A percentile compares a stretch with the other conserved stretches of the same genome.
Conservation (phyloP, 1,140 invertebrate species). For the Saxidomus purpurata region DNA sequence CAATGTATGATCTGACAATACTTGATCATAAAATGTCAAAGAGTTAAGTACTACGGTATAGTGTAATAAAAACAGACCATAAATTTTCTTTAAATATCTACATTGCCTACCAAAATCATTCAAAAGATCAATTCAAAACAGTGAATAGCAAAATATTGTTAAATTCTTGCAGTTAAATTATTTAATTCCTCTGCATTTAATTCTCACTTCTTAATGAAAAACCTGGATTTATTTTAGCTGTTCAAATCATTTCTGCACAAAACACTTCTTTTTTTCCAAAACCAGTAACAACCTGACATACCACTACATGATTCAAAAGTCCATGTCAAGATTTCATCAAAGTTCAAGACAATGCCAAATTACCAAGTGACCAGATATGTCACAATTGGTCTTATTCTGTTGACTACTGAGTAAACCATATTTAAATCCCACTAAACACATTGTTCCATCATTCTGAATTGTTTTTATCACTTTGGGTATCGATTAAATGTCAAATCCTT, state of each 20-base stretch:
- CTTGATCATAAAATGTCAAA: slow-evolving; percentile 30
- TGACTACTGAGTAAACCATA: too few species aligned
- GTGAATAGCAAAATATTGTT: not conserved
- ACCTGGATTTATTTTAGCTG: too few species aligned
- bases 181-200: not conserved
- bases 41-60: slow-evolving; percentile 11
- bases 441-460: not conserved
- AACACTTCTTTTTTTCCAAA: too few species aligned
- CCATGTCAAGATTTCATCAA: not conserved
- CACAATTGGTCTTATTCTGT: not conserved
- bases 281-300: too few species aligned
- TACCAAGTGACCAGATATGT: not conserved
- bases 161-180: not conserved
- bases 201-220: too few species aligned
- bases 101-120: not conserved
- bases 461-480: not conserved
- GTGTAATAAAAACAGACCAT: not conserved
- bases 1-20: slow-evolving; percentile 7
- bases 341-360: not conserved
- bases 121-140: not conserved
- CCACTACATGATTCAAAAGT: too few species aligned
- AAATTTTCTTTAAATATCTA: not conserved
- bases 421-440: too few species aligned
- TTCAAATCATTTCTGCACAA: too few species aligned
- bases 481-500: not conserved